Base-by-base conservation (phyloP, 2,888 invertebrate genomes). In the Creontiades dilutus region DNA sequence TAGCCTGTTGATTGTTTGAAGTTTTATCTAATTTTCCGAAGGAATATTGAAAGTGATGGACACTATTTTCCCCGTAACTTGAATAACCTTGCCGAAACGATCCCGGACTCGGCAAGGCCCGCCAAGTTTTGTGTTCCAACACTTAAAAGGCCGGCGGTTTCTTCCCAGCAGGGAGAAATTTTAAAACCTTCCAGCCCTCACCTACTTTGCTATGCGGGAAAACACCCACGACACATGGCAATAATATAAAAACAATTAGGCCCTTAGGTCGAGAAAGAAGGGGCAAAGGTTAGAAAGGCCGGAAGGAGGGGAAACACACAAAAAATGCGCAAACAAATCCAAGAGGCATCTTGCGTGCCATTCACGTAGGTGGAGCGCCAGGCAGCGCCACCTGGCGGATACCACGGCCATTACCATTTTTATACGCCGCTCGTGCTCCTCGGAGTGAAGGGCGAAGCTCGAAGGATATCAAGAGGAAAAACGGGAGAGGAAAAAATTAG, bases 401-500 rank as follows among this genome's bases (percentile, higher is more conserved):
- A 46, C 81, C 68, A 55, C 78, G 78, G 46, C 27, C 88, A 87
- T 88, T 90, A 88, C 87, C 90, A 87, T 90, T 89, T 88, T 88
- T 90, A 88, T 90, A 76, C 87, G 78, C 78, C 82, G 7, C 82
- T 23, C 68, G 68, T 23, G 27, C 68, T 27, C 86, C 89, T 91
- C 91, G 91, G 90, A 85, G 37, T 48, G 55, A 57, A 48, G 78
- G 78, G 37, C n/a, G 16, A 16, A 46, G 19, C 47, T 47, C 48
- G 52, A 23, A 28, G 48, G 57, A 48, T 84, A 55, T 57, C 48
- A 46, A 75, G n/a, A 37, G 19, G 48, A 91, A 91, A 91, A 91
- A 88, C 91, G 92, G 92, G 92, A 92, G 91, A 90, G 91, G 90
- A 37, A 80, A 80, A 80, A 80, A 80, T 80, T 80, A 80, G 91